Evolutionary conservation across 1,140 invertebrate species (phyloP), one percentile per base, ranked within the genome.

Genomic region (Neocloeon triangulifer): DNA sequence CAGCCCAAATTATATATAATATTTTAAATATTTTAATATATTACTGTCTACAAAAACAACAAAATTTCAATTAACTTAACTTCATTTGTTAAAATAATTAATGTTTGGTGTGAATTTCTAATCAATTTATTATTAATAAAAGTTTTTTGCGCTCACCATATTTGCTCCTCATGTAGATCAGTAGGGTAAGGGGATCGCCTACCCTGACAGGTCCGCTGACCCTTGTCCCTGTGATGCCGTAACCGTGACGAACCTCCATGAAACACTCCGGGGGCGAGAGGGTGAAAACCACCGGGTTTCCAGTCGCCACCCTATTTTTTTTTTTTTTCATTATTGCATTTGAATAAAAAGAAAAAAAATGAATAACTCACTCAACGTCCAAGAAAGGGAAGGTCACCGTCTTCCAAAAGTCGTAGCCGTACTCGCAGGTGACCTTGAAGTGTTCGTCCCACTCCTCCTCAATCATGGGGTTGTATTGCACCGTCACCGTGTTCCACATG

Each of bases 351-450:
- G 14, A 14, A 25, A 2, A 25, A 25, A 9, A 10, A 3, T 29
- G 2, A 16, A 21, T 19, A 4, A 73, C 82, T 77, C 55, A 92
- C 85, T 89, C 84, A 30, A 92, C 84, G 45, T 89, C 82, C 17
- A 92, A 58, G 50, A 89, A 86, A 1, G 84, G 84, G 55, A 92
- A 92, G 0, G 84, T 88, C 17, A 92, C 84, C 0, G 84, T 92
- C 55, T 89, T 89, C 82, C 84, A 89, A 54, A 89, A 89, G 50
- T 92, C 84, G 50, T 89, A 89, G 26, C 84, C 85, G 48, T 91
- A 92, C 52, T 91, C 84, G 53, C 85, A 92, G 5, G 84, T 89
- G n/a, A 91, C 82, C 54, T 85, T 84, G 49, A 89, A 91, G 46
- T 92, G 84, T 44, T 92, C 84, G 51, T 92, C 84, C 55, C 78